Percentiles rank a stretch among this genome's conserved stretches.
These are phyloP conservation scores for Heliocidaris erythrogramma DNA, from an alignment of 35 echinoderm and acorn worm species.

Conservation along the genomic window DNA sequence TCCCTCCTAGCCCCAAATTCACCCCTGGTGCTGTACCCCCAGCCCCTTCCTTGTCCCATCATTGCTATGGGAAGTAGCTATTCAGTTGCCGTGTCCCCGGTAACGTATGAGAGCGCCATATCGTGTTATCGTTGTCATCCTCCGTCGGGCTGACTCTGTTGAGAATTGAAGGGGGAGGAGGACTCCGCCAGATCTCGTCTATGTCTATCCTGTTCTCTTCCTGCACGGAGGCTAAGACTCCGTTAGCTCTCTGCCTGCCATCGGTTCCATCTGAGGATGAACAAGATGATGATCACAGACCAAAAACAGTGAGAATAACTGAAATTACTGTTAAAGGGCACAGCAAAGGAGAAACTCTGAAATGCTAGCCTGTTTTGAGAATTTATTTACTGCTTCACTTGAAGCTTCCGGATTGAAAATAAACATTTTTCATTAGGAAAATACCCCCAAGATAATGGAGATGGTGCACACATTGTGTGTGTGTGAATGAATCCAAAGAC, in stretches of 20 bases:
- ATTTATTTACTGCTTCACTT: too few relatives aligned
- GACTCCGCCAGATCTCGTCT: constrained; percentile 44
- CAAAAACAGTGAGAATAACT: too few relatives aligned
- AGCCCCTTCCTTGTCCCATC: background rate
- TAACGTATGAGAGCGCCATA: constrained; percentile 35
- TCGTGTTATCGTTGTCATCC: constrained; percentile 42
- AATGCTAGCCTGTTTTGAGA: too few relatives aligned
- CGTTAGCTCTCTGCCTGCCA: constrained; percentile 21
- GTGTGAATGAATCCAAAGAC: too few relatives aligned
- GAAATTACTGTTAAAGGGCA: too few relatives aligned
- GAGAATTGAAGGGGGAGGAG: background rate
- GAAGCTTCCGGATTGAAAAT: too few relatives aligned
- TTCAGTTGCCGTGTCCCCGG: constrained; percentile 16
- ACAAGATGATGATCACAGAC: background rate
- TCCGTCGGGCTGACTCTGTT: constrained; percentile 34
- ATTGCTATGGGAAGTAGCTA: constrained; percentile 39
- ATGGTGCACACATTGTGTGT: too few relatives aligned
- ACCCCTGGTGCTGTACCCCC: background rate
- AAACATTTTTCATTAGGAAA: too few relatives aligned
- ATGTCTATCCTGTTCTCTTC: constrained; percentile 41
- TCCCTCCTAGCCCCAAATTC: background rate
- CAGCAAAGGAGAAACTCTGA: too few relatives aligned
- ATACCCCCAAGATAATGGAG: too few relatives aligned
- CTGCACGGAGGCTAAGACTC: constrained; percentile 11
- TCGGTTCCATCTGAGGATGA: background rate